phyloP scores from a whole-genome alignment of 2,797 vertebrate genomes.

The Pangasius larnaudii region DNA sequence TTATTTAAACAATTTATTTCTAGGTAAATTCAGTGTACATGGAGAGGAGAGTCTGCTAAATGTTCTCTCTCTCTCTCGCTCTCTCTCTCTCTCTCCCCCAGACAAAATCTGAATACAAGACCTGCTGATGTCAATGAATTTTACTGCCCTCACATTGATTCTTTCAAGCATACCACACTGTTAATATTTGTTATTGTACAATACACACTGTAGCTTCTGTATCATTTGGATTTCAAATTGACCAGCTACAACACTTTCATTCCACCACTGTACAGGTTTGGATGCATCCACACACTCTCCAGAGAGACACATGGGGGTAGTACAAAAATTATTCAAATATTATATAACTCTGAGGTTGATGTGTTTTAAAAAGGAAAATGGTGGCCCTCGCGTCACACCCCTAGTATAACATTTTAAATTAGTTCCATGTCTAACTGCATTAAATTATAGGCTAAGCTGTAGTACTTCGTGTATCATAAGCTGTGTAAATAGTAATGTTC shows the following conservation, averaged over 20 bases:
- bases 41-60: background rate
- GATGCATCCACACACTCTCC: background rate
- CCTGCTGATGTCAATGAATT: background rate
- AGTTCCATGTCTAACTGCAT: background rate
- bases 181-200: background rate
- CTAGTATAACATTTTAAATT: background rate
- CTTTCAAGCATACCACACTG: background rate
- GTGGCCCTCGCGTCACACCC: background rate
- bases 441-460: background rate
- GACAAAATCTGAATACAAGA: background rate
- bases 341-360: background rate
- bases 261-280: background rate
- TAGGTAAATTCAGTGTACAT: background rate
- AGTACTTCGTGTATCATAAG: background rate
- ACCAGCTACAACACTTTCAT: background rate
- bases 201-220: background rate
- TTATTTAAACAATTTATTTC: background rate
- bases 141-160: background rate
- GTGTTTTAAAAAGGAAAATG: background rate
- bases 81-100: background rate
- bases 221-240: background rate
- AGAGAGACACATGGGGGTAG: background rate
- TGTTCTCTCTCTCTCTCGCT: background rate
- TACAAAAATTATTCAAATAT: background rate
- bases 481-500: background rate